Conservation (phyloP, 2,888 invertebrate species). For the Nomada fucata region DNA sequence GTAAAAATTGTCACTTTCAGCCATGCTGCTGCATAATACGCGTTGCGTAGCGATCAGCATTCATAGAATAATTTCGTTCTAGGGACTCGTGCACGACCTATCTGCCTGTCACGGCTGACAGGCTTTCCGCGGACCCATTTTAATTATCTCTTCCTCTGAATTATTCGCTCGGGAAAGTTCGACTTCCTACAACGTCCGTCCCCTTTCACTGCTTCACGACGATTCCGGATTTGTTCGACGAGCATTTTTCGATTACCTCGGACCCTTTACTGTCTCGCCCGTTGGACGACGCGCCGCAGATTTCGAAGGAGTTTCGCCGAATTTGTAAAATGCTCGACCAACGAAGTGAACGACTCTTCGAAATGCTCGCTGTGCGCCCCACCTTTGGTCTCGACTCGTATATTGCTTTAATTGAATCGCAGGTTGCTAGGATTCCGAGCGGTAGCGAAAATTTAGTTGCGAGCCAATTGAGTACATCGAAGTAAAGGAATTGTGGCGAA, state of each 20-base stretch:
- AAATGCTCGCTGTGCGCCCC: background rate
- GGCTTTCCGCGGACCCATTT: constrained; percentile 75
- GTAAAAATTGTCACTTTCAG: constrained; percentile 80
- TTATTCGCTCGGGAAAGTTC: constrained; percentile 73
- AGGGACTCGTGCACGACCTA: constrained; percentile 72
- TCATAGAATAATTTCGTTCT: constrained; percentile 81
- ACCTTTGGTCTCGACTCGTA: too few species aligned
- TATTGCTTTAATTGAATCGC: too few species aligned
- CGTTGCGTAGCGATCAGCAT: constrained; percentile 78
- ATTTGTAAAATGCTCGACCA: background rate
- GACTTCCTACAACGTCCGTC: constrained; percentile 46
- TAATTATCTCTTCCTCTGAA: constrained; percentile 77
- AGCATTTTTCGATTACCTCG: constrained; percentile 37
- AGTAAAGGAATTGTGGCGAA: too few species aligned
- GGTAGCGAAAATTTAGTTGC: too few species aligned
- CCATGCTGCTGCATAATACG: constrained; percentile 76
- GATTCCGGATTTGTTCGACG: constrained; percentile 20
- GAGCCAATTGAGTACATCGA: too few species aligned
- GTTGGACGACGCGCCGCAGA: background rate
- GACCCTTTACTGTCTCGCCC: background rate
- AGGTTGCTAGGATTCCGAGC: too few species aligned
- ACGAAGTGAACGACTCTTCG: background rate
- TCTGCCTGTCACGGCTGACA: constrained; percentile 78
- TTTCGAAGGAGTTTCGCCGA: background rate
- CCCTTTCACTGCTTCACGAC: background rate